These are phyloP conservation scores for Epicampocera succincta DNA, from an alignment of 2,888 invertebrate species.

Conservation along the genomic window DNA sequence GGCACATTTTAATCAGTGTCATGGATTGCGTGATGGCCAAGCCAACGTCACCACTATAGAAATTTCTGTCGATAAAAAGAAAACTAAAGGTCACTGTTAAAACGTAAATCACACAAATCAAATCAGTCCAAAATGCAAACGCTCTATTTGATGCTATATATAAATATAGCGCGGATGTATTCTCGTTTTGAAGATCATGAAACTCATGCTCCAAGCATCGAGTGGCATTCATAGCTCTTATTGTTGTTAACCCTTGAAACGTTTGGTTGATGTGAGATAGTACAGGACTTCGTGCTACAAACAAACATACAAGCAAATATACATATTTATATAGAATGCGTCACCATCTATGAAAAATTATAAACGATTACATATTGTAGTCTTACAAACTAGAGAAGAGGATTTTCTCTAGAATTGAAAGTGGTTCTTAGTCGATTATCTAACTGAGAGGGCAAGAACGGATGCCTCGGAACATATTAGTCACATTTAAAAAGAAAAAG, in stretches of 20 bases:
- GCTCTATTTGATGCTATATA: conserved; percentile 94
- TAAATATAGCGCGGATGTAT: conserved; percentile 88
- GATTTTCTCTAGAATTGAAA: no score
- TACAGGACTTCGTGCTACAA: conserved; percentile 88
- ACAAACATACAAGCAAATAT: no score
- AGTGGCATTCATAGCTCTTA: conserved; percentile 87
- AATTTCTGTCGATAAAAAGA: conserved; percentile 84
- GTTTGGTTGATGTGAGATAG: conserved; percentile 89
- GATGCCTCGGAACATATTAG: no score
- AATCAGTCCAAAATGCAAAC: conserved; percentile 95
- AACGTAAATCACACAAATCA: conserved; percentile 93
- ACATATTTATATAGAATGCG: no score
- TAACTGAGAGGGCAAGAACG: no score
- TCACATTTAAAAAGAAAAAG: no score
- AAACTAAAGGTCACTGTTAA: conserved; percentile 92
- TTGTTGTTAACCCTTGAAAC: conserved; percentile 89
- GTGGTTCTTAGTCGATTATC: no score
- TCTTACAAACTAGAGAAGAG: no score
- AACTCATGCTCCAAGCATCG: conserved; percentile 85
- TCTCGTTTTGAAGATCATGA: conserved; percentile 85
- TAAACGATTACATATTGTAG: no score
- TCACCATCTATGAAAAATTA: no score
- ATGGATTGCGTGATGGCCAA: conserved; percentile 88
- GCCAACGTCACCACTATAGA: conserved; percentile 85
- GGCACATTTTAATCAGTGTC: conserved; percentile 87